phyloP scores from a whole-genome alignment of 2,888 invertebrate genomes.

The Beris chalybata region DNA sequence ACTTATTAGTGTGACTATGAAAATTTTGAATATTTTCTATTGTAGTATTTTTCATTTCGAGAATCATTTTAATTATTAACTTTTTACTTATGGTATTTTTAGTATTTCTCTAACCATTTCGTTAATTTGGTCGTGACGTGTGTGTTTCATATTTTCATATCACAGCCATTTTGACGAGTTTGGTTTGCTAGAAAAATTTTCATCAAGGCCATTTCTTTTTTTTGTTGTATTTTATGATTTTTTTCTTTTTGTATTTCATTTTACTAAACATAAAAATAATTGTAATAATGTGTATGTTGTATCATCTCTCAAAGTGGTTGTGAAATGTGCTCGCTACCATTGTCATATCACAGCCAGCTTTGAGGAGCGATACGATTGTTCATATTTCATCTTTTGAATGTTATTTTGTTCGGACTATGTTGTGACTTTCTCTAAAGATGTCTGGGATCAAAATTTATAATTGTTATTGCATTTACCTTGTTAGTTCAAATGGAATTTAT shows the following conservation, averaged over 20 bases:
- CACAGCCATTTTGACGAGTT: conserved; percentile 58
- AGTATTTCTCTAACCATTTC: conserved; percentile 48
- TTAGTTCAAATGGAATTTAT: too few species aligned
- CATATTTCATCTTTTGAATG: conserved; percentile 22
- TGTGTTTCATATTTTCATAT: conserved; percentile 49
- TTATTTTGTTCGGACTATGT: too few species aligned
- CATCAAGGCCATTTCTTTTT: not conserved
- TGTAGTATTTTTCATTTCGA: too few species aligned
- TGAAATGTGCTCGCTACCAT: conserved; percentile 67
- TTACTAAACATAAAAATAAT: not conserved
- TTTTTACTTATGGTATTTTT: not conserved
- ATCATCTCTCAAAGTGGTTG: conserved; percentile 86
- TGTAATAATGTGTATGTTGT: conserved; percentile 48
- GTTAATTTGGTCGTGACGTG: conserved; percentile 54
- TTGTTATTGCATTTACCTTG: too few species aligned
- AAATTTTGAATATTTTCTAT: not conserved
- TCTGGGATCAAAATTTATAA: too few species aligned
- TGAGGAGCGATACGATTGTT: conserved; percentile 77
- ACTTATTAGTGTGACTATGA: not conserved
- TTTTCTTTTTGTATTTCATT: not conserved
- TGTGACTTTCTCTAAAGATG: too few species aligned
- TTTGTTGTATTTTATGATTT: not conserved
- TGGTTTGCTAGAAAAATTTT: conserved; percentile 49
- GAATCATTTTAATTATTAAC: not conserved
- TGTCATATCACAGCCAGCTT: conserved; percentile 98